phyloP scores from a whole-genome alignment of 2,797 vertebrate genomes.

The Anomalospiza imberbis region DNA sequence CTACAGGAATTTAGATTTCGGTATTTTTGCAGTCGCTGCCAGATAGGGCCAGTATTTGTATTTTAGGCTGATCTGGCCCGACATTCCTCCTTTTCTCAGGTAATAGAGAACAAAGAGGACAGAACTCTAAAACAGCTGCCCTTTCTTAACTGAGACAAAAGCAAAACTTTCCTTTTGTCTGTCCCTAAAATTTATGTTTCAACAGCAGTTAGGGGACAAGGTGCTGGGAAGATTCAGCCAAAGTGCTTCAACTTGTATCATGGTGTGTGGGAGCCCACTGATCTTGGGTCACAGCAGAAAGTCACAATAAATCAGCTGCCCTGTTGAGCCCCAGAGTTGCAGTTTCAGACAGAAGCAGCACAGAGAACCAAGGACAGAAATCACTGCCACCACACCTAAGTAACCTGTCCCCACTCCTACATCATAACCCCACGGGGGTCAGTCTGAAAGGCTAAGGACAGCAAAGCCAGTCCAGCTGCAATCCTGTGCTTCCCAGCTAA shows the following conservation, averaged over 20 bases:
- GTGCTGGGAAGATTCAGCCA: not conserved
- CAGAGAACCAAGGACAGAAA: not conserved
- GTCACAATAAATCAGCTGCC: not conserved
- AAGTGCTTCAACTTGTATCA: not conserved
- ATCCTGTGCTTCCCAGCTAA: not conserved
- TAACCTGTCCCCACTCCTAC: not conserved
- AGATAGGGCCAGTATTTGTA: rapidly evolving
- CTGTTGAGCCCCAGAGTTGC: not conserved
- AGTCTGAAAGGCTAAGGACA: not conserved
- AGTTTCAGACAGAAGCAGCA: not conserved
- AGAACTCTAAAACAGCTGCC: not conserved
- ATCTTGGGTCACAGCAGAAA: not conserved
- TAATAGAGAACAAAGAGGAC: not conserved
- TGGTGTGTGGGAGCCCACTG: not conserved
- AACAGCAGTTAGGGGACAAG: not conserved
- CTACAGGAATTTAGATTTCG: not conserved
- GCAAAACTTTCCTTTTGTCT: not conserved
- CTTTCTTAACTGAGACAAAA: not conserved
- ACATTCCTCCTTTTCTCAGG: not conserved
- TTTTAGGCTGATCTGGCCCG: not conserved
- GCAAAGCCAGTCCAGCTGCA: not conserved
- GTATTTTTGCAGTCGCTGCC: not conserved
- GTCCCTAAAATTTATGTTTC: not conserved
- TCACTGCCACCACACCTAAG: not conserved
- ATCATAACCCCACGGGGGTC: not conserved